Evolutionary conservation across 2,113 vertebrate genomes (phyloP).

Genomic region (Paradoxurus hermaphroditus): DNA sequence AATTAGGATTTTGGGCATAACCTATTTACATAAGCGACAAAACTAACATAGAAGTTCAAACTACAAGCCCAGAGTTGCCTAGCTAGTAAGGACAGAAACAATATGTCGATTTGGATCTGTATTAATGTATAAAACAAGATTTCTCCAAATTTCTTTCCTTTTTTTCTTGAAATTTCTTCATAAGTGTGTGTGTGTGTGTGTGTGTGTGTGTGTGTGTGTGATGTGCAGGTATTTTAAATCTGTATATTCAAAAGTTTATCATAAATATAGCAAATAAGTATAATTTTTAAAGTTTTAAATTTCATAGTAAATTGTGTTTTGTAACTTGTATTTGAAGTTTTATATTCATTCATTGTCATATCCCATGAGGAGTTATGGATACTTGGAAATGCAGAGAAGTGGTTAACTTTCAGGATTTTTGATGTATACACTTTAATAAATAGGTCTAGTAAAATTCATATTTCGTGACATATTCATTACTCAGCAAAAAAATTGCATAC

Average conservation of each 20-base stretch:
- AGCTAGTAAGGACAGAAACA: background rate
- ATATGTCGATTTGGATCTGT: background rate
- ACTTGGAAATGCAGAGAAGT: background rate
- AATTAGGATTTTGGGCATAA: background rate
- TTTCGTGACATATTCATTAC: background rate
- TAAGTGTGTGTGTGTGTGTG: background rate
- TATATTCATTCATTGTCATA: background rate
- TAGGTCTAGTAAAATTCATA: background rate
- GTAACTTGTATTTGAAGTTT: background rate
- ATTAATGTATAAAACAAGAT: background rate
- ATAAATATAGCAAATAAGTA: background rate
- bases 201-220: background rate
- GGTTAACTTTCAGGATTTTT: background rate
- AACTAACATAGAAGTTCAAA: background rate
- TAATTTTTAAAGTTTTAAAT: background rate
- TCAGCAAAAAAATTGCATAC: background rate
- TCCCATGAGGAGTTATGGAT: background rate
- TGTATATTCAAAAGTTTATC: background rate
- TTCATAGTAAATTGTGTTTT: background rate
- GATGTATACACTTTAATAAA: background rate
- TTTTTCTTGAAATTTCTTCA: background rate
- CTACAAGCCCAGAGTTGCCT: background rate
- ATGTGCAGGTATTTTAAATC: background rate
- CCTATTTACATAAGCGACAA: background rate
- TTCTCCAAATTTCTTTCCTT: background rate